These are phyloP conservation scores for Nothoprocta pentlandii DNA, from an alignment of 2,113 vertebrate species.

Conservation along the genomic window DNA sequence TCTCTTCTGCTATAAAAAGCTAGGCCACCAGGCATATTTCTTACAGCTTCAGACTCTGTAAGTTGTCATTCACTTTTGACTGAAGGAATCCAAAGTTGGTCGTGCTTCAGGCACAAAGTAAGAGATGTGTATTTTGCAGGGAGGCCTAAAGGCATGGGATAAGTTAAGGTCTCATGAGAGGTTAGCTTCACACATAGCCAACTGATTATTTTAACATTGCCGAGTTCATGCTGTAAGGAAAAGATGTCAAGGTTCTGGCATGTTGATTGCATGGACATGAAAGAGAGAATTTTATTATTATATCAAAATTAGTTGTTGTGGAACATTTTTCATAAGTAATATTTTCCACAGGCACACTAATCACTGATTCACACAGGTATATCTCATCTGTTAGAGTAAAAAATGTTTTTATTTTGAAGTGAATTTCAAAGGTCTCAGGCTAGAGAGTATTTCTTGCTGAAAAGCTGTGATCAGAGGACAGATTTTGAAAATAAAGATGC, in stretches of 20 bases:
- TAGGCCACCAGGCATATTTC: not conserved
- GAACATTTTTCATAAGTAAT: not conserved
- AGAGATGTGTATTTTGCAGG: not conserved
- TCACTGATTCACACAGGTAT: not conserved
- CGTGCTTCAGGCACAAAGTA: not conserved
- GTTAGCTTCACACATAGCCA: not conserved
- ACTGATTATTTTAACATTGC: not conserved
- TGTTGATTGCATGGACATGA: not conserved
- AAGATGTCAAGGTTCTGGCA: not conserved
- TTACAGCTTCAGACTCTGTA: not conserved
- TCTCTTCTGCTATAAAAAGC: not conserved
- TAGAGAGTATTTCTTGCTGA: not conserved
- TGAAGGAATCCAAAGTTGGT: not conserved
- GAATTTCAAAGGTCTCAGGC: not conserved
- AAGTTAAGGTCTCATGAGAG: not conserved
- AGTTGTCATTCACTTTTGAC: not conserved
- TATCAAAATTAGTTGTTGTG: not conserved
- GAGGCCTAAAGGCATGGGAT: not conserved
- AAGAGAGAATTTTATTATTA: not conserved
- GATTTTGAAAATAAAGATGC: not conserved
- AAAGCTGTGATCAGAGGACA: not conserved
- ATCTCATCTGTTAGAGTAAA: not conserved
- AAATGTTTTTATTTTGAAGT: not conserved
- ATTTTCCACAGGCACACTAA: not conserved
- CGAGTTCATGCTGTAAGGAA: not conserved